Evolutionary conservation across 2,797 vertebrate species (phyloP), one percentile per base, ranked within the genome.

Genomic region (Apodemus agrarius): DNA sequence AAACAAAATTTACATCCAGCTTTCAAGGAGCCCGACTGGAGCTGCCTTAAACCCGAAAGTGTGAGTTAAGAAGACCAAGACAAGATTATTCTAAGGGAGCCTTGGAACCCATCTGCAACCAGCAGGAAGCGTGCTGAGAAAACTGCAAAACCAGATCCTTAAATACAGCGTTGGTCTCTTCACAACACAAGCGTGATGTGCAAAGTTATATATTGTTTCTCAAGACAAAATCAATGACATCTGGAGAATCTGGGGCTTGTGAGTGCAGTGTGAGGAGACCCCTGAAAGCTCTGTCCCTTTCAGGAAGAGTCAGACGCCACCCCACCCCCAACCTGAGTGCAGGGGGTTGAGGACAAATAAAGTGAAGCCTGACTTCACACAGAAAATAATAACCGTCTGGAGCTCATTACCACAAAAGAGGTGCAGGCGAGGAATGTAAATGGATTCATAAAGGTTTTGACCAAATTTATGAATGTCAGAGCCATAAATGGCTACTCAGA

Each of bases 391-490:
- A 96, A 96, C 91, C 0, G 52, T 12, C 11, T 63, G 65, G 91
- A 97, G 89, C 94, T 97, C 96, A 97, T 96, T 96, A 97, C 89
- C 94, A 93, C 86, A 84, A 89, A 94, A 89, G 95, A 94, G 61
- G 54, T 54, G 85, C 57, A 90, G 92, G 83, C 75, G 29, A 88
- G 96, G 96, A 94, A 97, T 95, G 63, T 94, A 95, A 97, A 97
- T 98, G 96, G 92, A 96, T 94, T 97, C 95, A 96, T 96, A 97
- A 96, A 98, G 96, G 97, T 97, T 97, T 97, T 93, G 96, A 63
- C 83, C 97, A 97, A 97, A 97, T 97, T 96, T 97, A 97, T 97
- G 97, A 97, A 97, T 98, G 97, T 98, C 97, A 97, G 96, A 97
- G 95, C 72, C 95, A 93, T 97, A 97, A 97, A 97, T 88, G 96